Evolutionary conservation across 2,797 vertebrate species (phyloP), one percentile per base, ranked within the genome.

Genomic region (Miichthys miiuy): DNA sequence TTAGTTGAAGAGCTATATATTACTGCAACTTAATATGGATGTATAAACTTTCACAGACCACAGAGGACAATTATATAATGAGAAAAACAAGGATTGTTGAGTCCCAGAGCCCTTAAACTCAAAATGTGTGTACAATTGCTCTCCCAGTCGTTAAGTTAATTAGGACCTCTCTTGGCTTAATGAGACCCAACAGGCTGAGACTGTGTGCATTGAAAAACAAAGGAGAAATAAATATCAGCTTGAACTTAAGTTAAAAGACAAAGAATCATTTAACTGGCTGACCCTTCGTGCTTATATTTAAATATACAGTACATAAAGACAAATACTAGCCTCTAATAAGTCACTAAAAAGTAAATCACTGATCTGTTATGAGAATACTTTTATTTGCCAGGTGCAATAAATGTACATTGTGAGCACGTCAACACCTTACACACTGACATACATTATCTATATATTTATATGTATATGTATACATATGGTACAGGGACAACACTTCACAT

Each of bases 11-110:
- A 88, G 80, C 65, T 81, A 30, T 50, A 80, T 77, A 77, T 77
- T 68, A 16, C 71, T 82, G 85, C 56, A 87, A 81, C 69, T 70
- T 60, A 25, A 88, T 85, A 90, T 77, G 69, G 82, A 76, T 67
- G 81, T 68, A 85, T 80, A 84, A 60, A 83, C 81, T 85, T 90
- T 89, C 80, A 89, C 73, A 89, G 81, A 86, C 75, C 80, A 88
- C 83, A 89, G 79, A 88, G 84, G 84, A 90, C 81, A 78, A 44
- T 87, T 82, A 85, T 14, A 75, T 84, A 74, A 90, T n/a, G 72
- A 84, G 67, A 72, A 84, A 72, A 88, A 82, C 74, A 87, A 80
- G 65, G 52, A 41, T 56, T 76, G 80, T 54, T 13, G 57, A 75
- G 70, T 85, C 84, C 81, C 83, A 78, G 68, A 79, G 82, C 71